Evolutionary conservation across 1,140 invertebrate genomes (phyloP), one percentile per base, ranked within the genome.

Genomic region (Wasmannia auropunctata): DNA sequence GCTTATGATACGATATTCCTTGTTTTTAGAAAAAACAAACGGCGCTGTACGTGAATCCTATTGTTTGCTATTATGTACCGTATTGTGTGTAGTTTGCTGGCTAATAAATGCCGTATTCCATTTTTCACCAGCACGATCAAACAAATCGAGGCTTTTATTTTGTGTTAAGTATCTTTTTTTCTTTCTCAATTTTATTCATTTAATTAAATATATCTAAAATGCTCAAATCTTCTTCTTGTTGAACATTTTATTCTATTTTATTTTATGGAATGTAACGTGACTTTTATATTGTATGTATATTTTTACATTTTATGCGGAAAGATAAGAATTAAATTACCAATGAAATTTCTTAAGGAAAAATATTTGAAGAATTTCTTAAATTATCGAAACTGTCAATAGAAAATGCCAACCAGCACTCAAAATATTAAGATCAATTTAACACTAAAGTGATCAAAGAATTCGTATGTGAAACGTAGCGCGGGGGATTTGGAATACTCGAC

Each of bases 1-100:
- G 63, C 77, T 51, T 31, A 81, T 80, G 31, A 80, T 80, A 80
- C 62, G 31, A 14, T 40, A 69, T 80, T 54, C 34, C 6, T 10
- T 54, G 62, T 46, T 74, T 56, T 56, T 22, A 14, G 6, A n/a
- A 40, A 83, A 81, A 72, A 43, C 37, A 51, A 37, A 67, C 5
- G 5, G 37, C 5, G 5, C 22, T 63, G 4, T 63, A 43, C 19
- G 11, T 25, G 25, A 34, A 60, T 58, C 54, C 25, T n/a, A 58
- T 83, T 72, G 56, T 83, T 74, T 43, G 22, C 14, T 14, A 63
- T 72, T 72, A 31, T 58, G 22, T 58, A 34, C 54, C 25, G 16
- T 34, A 31, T 19, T 81, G 79, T 31, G 46, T 16, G 28, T 19
- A 16, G 14, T 80, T 58, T 83, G 7, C 34, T 56, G 31, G 25